Evolutionary conservation across 2,797 vertebrate genomes (phyloP).

Genomic region (Scarus forsteni): DNA sequence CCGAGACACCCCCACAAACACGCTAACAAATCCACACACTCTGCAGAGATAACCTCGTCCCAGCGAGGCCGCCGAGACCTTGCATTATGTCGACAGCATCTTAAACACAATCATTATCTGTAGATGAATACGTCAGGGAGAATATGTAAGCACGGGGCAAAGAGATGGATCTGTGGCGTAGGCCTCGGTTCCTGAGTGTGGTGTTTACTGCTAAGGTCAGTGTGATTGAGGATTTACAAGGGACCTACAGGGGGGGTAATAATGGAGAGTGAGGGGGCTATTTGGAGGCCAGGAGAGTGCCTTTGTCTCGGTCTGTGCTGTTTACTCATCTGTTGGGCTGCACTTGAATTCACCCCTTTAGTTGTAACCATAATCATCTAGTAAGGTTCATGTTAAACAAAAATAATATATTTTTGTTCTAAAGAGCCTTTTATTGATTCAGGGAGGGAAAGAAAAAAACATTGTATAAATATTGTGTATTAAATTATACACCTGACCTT

Average conservation of each 20-base stretch:
- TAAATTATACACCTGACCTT: too few species aligned
- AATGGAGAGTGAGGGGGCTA: background rate
- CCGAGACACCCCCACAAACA: background rate
- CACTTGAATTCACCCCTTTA: constrained; percentile 2
- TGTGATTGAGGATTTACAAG: constrained; percentile 30
- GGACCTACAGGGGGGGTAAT: constrained; percentile 10
- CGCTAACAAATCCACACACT: background rate
- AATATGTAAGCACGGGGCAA: constrained; percentile 27
- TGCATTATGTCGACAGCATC: constrained; percentile 33
- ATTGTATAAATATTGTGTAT: too few species aligned
- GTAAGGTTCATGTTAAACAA: background rate
- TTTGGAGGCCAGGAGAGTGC: constrained; percentile 2
- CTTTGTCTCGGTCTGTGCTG: background rate
- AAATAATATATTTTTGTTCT: background rate
- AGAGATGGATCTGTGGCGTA: constrained; percentile 23
- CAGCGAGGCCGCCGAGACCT: constrained; percentile 36
- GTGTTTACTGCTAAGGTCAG: constrained; percentile 43
- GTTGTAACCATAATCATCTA: background rate
- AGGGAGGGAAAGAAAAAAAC: background rate
- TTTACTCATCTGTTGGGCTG: constrained; percentile 13
- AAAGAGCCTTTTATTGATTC: too few species aligned
- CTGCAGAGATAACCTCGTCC: constrained; percentile 32
- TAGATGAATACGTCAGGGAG: constrained; percentile 50
- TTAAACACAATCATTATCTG: constrained; percentile 39
- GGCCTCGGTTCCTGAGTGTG: constrained; percentile 31